phyloP scores from a whole-genome alignment of 2,888 invertebrate genomes.

The Ormyrus pomaceus region DNA sequence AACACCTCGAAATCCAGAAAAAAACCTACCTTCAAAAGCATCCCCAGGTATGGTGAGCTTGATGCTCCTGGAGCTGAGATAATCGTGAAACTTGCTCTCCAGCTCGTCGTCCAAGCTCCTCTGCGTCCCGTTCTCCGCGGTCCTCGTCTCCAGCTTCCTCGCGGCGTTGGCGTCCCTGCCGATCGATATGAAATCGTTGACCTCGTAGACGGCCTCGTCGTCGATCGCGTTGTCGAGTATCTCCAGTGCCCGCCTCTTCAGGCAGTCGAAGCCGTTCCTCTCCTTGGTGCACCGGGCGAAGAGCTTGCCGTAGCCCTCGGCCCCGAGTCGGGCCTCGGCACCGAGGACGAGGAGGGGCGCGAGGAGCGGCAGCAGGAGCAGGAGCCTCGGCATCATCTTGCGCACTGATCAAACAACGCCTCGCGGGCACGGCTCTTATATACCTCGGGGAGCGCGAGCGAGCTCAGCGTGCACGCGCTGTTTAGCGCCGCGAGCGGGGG shows the following conservation, averaged over 20 bases:
- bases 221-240: slow-evolving; percentile 70
- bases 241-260: slow-evolving; percentile 70
- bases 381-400: slow-evolving; percentile 60
- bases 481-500: slow-evolving; percentile 69
- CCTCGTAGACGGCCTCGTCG: slow-evolving; percentile 70
- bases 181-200: slow-evolving; percentile 72
- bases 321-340: slow-evolving; percentile 39
- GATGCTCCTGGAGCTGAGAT: slow-evolving; percentile 70
- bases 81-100: slow-evolving; percentile 71
- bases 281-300: slow-evolving; percentile 71
- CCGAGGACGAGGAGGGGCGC: slow-evolving; percentile 44
- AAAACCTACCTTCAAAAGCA: slow-evolving; percentile 70
- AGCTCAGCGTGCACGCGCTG: slow-evolving; percentile 70
- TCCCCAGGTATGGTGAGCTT: slow-evolving; percentile 73
- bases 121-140: slow-evolving; percentile 59
- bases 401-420: slow-evolving; percentile 61
- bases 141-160: slow-evolving; percentile 54
- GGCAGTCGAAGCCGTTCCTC: slow-evolving; percentile 71
- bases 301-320: slow-evolving; percentile 67
- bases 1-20: too few relatives aligned
- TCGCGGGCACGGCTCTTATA: slow-evolving; percentile 62
- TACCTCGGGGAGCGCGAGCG: slow-evolving; percentile 55
- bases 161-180: slow-evolving; percentile 64
- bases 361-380: slow-evolving; percentile 58
- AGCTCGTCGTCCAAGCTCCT: slow-evolving; percentile 70